Percentiles rank a stretch among this genome's conserved stretches.
Evolutionary conservation across 2,797 vertebrate species (phyloP).

Genomic region (Limnodromus scolopaceus): DNA sequence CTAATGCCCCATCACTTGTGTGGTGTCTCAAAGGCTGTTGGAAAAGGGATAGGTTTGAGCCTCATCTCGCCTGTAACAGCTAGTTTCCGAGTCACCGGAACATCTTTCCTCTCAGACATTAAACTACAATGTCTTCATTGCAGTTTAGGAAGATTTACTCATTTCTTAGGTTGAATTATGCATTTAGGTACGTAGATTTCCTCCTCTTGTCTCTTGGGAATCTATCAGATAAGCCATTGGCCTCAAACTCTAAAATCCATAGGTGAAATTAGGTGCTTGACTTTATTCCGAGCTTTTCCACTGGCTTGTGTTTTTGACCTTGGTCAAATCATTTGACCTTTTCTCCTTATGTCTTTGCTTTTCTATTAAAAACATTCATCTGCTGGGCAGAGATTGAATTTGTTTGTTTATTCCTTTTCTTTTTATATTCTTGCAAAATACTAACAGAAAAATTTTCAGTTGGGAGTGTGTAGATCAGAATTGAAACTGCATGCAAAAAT

Average conservation of each 20-base stretch:
- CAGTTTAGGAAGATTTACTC: not conserved
- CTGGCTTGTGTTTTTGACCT: not conserved
- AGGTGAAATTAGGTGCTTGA: not conserved
- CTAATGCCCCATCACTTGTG: rapidly evolving
- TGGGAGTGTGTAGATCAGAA: not conserved
- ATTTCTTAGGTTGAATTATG: not conserved
- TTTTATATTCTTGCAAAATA: not conserved
- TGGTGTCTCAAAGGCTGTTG: not conserved
- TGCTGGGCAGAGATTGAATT: not conserved
- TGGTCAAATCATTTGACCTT: not conserved
- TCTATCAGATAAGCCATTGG: not conserved
- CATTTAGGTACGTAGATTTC: not conserved
- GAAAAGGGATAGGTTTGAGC: not conserved
- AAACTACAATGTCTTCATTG: not conserved
- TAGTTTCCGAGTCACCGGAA: not conserved
- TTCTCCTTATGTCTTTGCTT: not conserved
- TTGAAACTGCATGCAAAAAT: not conserved
- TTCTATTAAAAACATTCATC: not conserved
- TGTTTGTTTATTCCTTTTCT: conserved; percentile 6
- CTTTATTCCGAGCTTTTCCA: not conserved
- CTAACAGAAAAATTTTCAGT: not conserved
- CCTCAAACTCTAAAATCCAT: not conserved
- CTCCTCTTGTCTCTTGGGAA: not conserved
- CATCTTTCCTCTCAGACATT: not conserved
- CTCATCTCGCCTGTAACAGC: not conserved